Conservation (phyloP, 2,113 vertebrate species). For the Copsychus sechellarum region DNA sequence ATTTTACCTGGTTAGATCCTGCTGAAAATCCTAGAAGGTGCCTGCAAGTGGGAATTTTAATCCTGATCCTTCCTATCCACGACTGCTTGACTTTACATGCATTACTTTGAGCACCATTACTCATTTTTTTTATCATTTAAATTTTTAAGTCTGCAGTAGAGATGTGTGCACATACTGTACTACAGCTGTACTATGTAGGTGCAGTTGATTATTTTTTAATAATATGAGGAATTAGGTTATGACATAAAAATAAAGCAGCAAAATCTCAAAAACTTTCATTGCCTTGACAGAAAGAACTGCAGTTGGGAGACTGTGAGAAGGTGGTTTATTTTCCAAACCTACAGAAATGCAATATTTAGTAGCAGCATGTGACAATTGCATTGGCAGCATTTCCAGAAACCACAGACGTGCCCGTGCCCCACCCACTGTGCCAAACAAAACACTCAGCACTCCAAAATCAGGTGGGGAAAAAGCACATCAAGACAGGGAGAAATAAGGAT, state of each 20-base stretch:
- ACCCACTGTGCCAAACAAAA: not conserved
- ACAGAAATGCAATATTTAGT: conserved; percentile 18
- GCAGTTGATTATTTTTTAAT: not conserved
- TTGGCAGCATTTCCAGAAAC: not conserved
- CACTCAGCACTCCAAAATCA: not conserved
- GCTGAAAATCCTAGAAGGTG: not conserved
- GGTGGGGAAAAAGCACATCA: not conserved
- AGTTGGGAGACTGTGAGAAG: not conserved
- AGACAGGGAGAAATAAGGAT: not conserved
- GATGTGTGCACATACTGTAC: not conserved
- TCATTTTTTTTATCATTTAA: not conserved
- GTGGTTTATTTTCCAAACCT: not conserved
- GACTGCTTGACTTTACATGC: not conserved
- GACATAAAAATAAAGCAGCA: not conserved
- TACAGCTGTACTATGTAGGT: not conserved
- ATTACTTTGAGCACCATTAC: not conserved
- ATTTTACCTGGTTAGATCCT: not conserved
- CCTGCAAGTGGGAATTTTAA: not conserved
- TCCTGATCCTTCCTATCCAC: not conserved
- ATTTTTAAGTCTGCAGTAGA: not conserved
- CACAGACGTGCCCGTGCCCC: not conserved
- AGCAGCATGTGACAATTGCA: not conserved
- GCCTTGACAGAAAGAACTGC: not conserved
- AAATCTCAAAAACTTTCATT: not conserved
- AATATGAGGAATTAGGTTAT: not conserved